phyloP scores from a whole-genome alignment of 2,113 vertebrate species.

The Psephotus haematonotus region DNA sequence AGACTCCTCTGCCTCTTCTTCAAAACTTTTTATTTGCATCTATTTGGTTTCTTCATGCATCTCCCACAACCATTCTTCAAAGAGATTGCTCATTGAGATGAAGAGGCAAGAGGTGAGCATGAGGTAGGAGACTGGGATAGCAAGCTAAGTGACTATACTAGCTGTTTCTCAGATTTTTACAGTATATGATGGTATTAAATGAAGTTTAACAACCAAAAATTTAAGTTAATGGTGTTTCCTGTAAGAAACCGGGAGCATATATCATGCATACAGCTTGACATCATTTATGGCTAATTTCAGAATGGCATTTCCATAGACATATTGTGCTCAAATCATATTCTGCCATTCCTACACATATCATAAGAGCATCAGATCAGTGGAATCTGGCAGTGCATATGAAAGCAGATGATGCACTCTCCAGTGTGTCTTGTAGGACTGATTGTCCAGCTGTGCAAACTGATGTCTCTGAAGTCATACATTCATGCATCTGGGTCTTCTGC shows the following conservation, averaged over 20 bases:
- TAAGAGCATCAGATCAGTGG: neutral
- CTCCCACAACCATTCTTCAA: neutral
- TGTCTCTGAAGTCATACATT: neutral
- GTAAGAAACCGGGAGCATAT: neutral
- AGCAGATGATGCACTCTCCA: neutral
- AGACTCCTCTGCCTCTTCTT: neutral
- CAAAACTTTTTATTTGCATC: neutral
- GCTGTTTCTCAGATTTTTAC: neutral
- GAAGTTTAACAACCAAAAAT: conserved; percentile 21
- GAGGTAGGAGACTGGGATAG: neutral
- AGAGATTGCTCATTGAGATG: neutral
- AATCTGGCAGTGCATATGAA: neutral
- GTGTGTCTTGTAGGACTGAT: neutral
- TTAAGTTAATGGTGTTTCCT: conserved; percentile 24
- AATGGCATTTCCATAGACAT: neutral
- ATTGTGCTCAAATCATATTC: neutral
- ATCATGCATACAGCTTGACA: neutral
- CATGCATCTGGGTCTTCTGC: neutral
- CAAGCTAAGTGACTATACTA: neutral
- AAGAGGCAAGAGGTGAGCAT: neutral
- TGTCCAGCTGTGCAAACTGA: neutral
- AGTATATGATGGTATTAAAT: neutral
- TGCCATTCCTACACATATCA: neutral
- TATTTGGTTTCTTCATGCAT: neutral
- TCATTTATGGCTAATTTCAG: conserved; percentile 1